phyloP scores from a whole-genome alignment of 2,888 invertebrate species.

The Celastrina argiolus region DNA sequence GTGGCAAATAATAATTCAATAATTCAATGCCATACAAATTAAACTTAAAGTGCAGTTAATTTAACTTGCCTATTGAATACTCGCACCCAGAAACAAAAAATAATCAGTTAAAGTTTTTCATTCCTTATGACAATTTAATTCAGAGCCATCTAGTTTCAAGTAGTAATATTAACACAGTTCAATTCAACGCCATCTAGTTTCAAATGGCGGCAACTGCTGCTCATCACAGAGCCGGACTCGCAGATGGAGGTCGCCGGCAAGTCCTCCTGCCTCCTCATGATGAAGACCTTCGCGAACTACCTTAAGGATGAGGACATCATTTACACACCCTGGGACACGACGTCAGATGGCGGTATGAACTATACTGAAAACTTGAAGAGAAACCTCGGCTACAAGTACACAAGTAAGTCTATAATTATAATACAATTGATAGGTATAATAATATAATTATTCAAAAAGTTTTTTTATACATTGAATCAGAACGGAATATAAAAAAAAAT shows the following conservation, averaged over 20 bases:
- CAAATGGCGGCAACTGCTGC: slow-evolving; percentile 82
- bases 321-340: slow-evolving; percentile 80
- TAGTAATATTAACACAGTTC: slow-evolving; percentile 50
- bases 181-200: slow-evolving; percentile 78
- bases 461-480: too few species aligned
- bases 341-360: slow-evolving; percentile 71
- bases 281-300: slow-evolving; percentile 82
- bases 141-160: too few species aligned
- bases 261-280: slow-evolving; percentile 85
- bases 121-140: too few species aligned
- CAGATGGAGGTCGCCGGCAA: slow-evolving; percentile 82
- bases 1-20: too few species aligned
- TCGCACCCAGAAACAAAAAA: too few species aligned
- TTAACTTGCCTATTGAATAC: too few species aligned
- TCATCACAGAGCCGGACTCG: slow-evolving; percentile 85
- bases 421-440: too few species aligned
- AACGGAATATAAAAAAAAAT: too few species aligned
- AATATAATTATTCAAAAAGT: too few species aligned
- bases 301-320: slow-evolving; percentile 66
- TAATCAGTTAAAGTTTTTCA: too few species aligned
- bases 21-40: too few species aligned
- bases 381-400: slow-evolving; percentile 82
- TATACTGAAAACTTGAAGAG: slow-evolving; percentile 80
- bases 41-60: too few species aligned
- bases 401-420: slow-evolving; percentile 78